Conservation (phyloP, 2,113 vertebrate genomes). For the Zootoca vivipara region DNA sequence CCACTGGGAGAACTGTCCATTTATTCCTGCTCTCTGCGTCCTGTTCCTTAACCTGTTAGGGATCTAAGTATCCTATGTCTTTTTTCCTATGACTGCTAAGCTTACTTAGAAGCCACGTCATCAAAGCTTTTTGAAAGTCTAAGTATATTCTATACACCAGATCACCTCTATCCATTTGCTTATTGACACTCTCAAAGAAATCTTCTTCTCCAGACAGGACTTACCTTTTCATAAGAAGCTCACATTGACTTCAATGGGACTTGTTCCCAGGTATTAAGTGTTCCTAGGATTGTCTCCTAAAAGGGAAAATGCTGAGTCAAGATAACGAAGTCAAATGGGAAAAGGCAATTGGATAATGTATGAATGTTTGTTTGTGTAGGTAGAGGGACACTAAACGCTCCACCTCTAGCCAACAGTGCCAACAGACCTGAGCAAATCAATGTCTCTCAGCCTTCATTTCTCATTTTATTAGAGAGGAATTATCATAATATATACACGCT, state of each 20-base stretch:
- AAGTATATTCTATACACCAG: too few relatives aligned
- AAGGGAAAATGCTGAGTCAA: background rate
- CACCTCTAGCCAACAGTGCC: background rate
- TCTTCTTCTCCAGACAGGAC: too few relatives aligned
- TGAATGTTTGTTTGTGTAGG: background rate
- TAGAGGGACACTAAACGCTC: background rate
- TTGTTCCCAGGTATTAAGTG: background rate
- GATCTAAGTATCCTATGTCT: too few relatives aligned
- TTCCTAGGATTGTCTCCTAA: background rate
- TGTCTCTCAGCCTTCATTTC: background rate
- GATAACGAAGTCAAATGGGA: background rate
- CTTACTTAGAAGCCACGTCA: too few relatives aligned
- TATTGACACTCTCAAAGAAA: too few relatives aligned
- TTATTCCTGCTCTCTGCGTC: too few relatives aligned
- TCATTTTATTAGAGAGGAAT: background rate
- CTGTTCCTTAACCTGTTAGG: too few relatives aligned
- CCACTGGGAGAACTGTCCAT: too few relatives aligned
- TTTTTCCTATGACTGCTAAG: too few relatives aligned
- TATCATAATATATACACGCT: background rate
- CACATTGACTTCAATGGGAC: background rate
- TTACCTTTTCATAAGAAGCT: background rate
- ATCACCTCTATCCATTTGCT: too few relatives aligned
- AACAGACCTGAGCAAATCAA: slow-evolving; percentile 1
- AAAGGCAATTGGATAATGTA: background rate
- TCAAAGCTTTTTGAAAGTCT: too few relatives aligned